Evolutionary conservation across 2,888 invertebrate species (phyloP), one percentile per base, ranked within the genome.

Genomic region (Phaedon cochleariae): DNA sequence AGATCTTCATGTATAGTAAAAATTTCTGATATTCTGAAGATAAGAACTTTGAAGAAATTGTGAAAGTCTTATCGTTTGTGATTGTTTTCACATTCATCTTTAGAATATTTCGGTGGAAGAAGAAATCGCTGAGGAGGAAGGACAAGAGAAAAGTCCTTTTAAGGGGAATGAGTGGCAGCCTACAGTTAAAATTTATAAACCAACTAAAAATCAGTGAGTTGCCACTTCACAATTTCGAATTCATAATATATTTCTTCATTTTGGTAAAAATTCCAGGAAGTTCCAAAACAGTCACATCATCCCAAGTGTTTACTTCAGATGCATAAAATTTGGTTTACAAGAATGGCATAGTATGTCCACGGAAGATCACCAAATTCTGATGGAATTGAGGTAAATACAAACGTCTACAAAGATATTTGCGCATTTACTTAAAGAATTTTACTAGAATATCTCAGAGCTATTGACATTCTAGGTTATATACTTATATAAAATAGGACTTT

Each of bases 31-130:
- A n/a, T n/a, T n/a, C n/a, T n/a, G n/a, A n/a, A n/a, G n/a, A n/a
- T n/a, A n/a, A n/a, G n/a, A n/a, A n/a, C n/a, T n/a, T n/a, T n/a
- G n/a, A n/a, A 41, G 7, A 20, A 45, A 45, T 31, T 12, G 10
- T 26, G 15, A 29, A 46, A 48, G 18, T 17, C n/a, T n/a, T n/a
- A n/a, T n/a, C n/a, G n/a, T n/a, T n/a, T n/a, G n/a, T n/a, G n/a
- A n/a, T n/a, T n/a, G n/a, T n/a, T n/a, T n/a, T n/a, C 26, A 31
- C 21, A 51, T 17, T 20, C 21, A 31, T 51, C 31, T 59, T 61
- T 46, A 62, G 64, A 55, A 58, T 15, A 64, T 66, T 57, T 61
- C 45, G 21, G 21, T 68, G 1, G 57, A 34, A 46, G 57, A 59
- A 5, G 26, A 49, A 17, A 20, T 5, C 10, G 21, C 52, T 10